Percentiles rank a stretch among this genome's conserved stretches.
phyloP scores from a whole-genome alignment of 2,113 vertebrate genomes.

The Notarius lentiginosus region DNA sequence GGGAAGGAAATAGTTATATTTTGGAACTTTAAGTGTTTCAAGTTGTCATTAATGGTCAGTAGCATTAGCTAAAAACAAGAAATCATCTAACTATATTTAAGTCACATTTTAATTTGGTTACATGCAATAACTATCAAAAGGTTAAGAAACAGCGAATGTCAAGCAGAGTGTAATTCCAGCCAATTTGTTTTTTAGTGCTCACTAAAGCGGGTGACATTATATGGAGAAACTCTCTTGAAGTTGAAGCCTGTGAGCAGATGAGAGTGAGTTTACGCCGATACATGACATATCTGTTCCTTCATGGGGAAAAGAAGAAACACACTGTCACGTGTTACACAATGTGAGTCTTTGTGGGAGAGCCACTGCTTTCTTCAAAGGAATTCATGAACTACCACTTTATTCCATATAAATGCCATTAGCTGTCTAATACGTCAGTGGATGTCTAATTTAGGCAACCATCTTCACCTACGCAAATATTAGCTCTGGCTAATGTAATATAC shows the following conservation, averaged over 20 bases:
- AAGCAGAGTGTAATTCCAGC: background rate
- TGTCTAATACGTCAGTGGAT: constrained; percentile 38
- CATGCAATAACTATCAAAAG: background rate
- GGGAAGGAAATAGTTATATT: background rate
- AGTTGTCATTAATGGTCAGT: background rate
- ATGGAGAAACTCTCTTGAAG: constrained; percentile 31
- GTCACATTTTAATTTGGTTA: background rate
- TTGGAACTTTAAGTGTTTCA: background rate
- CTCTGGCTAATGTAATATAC: constrained; percentile 36
- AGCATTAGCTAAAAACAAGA: background rate
- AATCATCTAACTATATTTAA: background rate
- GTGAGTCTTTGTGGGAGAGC: constrained; percentile 42
- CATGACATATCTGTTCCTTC: constrained; percentile 38
- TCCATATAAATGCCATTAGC: constrained; percentile 38
- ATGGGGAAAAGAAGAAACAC: constrained; percentile 24
- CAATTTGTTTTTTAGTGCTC: constrained; percentile 6
- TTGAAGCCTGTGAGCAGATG: constrained; percentile 24
- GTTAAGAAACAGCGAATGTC: background rate
- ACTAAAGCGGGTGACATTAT: constrained; percentile 41
- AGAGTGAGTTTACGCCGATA: constrained; percentile 42
- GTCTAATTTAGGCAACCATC: constrained; percentile 45
- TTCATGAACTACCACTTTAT: constrained; percentile 32
- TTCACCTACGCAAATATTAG: constrained; percentile 49
- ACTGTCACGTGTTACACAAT: constrained; percentile 40
- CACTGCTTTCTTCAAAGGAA: constrained; percentile 29